phyloP scores from a whole-genome alignment of 2,888 invertebrate species.

The Callyntrura guangdongensis region DNA sequence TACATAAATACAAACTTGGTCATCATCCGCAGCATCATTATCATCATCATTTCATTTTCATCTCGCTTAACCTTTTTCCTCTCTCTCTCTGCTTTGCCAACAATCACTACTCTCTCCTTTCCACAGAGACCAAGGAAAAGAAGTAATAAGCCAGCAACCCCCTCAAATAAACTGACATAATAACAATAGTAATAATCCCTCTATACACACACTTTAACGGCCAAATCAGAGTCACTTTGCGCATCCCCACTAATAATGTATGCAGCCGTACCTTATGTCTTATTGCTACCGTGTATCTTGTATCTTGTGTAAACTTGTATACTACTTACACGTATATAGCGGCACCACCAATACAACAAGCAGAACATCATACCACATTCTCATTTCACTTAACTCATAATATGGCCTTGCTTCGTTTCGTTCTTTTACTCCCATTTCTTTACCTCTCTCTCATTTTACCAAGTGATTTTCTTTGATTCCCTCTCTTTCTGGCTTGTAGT shows the following conservation, averaged over 20 bases:
- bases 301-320: neutral
- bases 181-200: conserved; percentile 58
- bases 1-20: neutral
- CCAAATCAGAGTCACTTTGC: conserved; percentile 69
- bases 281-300: neutral
- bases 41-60: conserved; percentile 28
- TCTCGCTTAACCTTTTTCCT: neutral
- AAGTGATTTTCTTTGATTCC: conserved; percentile 62
- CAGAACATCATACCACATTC: neutral
- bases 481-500: conserved; percentile 23
- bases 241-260: conserved; percentile 64
- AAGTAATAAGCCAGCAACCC: conserved; percentile 43
- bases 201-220: conserved; percentile 58
- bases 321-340: neutral
- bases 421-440: neutral
- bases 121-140: neutral
- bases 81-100: neutral
- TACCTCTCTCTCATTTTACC: conserved; percentile 43
- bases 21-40: conserved; percentile 40
- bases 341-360: neutral
- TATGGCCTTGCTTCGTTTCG: neutral
- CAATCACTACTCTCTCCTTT: too few relatives aligned
- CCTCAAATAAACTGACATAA: conserved; percentile 69
- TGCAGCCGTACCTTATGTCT: conserved; percentile 38
- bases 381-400: conserved; percentile 50